phyloP scores from a whole-genome alignment of 2,797 vertebrate species.

The Artibeus jamaicensis region DNA sequence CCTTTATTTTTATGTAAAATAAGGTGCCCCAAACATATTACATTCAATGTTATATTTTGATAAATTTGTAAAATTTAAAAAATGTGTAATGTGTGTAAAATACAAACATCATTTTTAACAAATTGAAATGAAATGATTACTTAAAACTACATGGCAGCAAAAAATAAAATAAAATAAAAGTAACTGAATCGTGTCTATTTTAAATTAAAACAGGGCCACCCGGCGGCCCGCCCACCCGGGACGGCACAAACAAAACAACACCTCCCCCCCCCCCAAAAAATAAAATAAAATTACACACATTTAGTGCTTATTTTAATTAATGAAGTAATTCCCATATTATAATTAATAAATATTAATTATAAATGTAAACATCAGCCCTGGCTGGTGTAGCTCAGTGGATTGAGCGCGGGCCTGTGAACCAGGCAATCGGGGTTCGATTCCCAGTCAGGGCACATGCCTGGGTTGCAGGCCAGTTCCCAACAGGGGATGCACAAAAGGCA shows the following conservation, averaged over 20 bases:
- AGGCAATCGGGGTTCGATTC: no score
- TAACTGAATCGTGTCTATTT: background rate
- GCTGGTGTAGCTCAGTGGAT: no score
- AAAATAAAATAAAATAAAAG: background rate
- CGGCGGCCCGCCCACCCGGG: no score
- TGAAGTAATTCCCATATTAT: background rate
- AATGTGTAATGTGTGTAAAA: background rate
- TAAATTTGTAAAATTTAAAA: background rate
- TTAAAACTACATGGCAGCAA: background rate
- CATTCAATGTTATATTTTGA: background rate
- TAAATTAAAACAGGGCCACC: no score
- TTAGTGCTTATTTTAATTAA: background rate
- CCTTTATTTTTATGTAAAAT: background rate
- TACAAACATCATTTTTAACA: background rate
- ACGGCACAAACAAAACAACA: no score
- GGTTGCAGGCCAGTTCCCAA: no score
- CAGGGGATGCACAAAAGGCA: no score
- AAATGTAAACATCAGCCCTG: background rate
- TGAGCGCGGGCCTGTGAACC: no score
- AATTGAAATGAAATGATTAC: background rate
- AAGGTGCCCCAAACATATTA: background rate
- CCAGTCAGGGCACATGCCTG: no score
- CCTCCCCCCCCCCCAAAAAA: no score
- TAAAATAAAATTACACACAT: no score
- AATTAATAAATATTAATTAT: background rate